Conservation (phyloP, 2,797 vertebrate species). For the Esox lucius region DNA sequence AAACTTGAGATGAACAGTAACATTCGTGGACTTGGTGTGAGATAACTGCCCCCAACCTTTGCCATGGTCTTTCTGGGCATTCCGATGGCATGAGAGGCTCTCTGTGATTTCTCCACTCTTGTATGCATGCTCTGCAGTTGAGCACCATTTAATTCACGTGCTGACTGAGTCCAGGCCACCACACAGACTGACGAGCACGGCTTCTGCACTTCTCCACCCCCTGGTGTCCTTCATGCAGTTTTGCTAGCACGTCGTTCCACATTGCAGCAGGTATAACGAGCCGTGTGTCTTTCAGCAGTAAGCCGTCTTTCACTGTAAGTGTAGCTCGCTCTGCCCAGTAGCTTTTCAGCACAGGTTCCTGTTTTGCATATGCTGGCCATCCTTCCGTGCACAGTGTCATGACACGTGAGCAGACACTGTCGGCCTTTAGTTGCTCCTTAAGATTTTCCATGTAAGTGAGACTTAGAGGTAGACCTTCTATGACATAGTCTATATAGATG, state of each 20-base stretch:
- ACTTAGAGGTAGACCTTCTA: slow-evolving; percentile 11
- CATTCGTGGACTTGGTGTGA: background rate
- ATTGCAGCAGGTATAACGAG: slow-evolving; percentile 9
- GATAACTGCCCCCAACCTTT: slow-evolving; percentile 1
- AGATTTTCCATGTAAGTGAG: slow-evolving; percentile 12
- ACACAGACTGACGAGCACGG: background rate
- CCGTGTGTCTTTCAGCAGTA: slow-evolving; percentile 7
- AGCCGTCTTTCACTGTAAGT: background rate
- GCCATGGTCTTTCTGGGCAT: slow-evolving; percentile 10
- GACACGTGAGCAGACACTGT: slow-evolving; percentile 8
- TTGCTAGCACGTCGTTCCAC: background rate
- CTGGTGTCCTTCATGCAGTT: background rate
- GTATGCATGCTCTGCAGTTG: background rate
- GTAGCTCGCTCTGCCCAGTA: background rate
- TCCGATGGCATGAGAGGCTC: background rate
- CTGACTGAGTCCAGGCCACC: background rate
- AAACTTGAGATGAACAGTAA: slow-evolving; percentile 2
- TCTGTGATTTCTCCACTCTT: background rate
- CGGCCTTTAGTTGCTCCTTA: background rate
- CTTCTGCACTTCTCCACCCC: background rate
- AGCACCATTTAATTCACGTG: background rate
- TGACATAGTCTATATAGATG: slow-evolving; percentile 15
- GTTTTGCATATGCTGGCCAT: slow-evolving; percentile 3
- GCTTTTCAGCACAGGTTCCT: background rate
- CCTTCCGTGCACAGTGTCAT: slow-evolving; percentile 17